Evolutionary conservation across 2,888 invertebrate genomes (phyloP).

Genomic region (Portevinia maculata): DNA sequence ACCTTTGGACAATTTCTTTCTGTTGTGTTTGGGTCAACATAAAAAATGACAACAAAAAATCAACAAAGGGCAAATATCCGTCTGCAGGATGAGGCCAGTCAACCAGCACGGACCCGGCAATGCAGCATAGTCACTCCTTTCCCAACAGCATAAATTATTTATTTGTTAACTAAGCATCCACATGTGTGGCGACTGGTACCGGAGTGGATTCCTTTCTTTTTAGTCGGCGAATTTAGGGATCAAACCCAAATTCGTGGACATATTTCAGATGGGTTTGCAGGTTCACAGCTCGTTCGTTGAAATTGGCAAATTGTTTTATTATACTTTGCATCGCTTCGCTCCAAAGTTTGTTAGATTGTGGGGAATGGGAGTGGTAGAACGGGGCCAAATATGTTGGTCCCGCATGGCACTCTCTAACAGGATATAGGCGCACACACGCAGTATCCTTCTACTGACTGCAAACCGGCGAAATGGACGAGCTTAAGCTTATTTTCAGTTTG

Average conservation of each 20-base stretch:
- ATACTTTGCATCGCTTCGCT: conserved; percentile 36
- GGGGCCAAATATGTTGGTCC: conserved; percentile 40
- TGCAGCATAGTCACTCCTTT: conserved; percentile 56
- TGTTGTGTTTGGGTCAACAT: conserved; percentile 55
- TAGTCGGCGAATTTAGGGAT: conserved; percentile 61
- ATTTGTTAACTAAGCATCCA: conserved; percentile 60
- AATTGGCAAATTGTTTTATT: conserved; percentile 73
- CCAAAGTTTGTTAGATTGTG: conserved; percentile 9
- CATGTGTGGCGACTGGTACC: conserved; percentile 40
- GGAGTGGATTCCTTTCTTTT: conserved; percentile 6
- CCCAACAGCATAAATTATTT: conserved; percentile 58
- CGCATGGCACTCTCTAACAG: conserved; percentile 34
- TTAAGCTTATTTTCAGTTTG: conserved; percentile 35
- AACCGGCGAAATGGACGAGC: conserved; percentile 23
- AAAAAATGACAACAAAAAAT: neutral
- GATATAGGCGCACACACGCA: neutral
- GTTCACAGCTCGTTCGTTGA: conserved; percentile 66
- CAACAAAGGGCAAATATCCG: conserved; percentile 56
- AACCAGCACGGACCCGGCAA: conserved; percentile 62
- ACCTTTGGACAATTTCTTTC: conserved; percentile 56
- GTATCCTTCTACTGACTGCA: conserved; percentile 7
- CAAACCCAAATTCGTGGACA: conserved; percentile 68
- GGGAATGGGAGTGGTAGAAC: neutral
- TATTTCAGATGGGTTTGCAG: conserved; percentile 69
- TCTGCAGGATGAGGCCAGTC: conserved; percentile 51